phyloP scores from a whole-genome alignment of 2,113 vertebrate species.

The Clupea harengus region DNA sequence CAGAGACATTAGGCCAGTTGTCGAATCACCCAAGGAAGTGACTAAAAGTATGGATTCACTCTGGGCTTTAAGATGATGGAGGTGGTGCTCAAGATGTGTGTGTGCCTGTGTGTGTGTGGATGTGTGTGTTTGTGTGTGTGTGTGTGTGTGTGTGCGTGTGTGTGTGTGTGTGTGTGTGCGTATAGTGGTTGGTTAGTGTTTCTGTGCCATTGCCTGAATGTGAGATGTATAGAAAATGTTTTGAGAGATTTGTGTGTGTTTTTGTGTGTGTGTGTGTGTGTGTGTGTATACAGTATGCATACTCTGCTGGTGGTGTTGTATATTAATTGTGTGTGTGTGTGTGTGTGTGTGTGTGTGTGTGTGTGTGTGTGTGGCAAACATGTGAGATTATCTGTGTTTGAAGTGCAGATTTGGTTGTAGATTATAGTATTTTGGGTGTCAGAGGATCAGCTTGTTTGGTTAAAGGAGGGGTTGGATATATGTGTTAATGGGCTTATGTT shows the following conservation, averaged over 20 bases:
- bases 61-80: not conserved
- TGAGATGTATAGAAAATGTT: not conserved
- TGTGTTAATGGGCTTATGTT: not conserved
- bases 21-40: not conserved
- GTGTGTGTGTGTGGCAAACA: not conserved
- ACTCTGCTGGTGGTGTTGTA: no score
- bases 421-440: not conserved
- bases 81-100: not conserved
- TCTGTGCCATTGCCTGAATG: not conserved
- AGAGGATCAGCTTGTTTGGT: not conserved
- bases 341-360: not conserved
- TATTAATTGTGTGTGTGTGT: not conserved
- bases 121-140: not conserved
- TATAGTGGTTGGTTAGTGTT: not conserved
- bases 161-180: not conserved
- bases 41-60: not conserved
- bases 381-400: not conserved
- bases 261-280: not conserved
- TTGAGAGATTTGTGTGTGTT: not conserved
- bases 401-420: not conserved
- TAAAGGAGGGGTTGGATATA: not conserved
- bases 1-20: slow-evolving; percentile 3
- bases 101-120: not conserved
- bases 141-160: not conserved
- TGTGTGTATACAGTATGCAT: no score